Evolutionary conservation across 1,140 invertebrate genomes (phyloP).

Genomic region (Apis laboriosa): DNA sequence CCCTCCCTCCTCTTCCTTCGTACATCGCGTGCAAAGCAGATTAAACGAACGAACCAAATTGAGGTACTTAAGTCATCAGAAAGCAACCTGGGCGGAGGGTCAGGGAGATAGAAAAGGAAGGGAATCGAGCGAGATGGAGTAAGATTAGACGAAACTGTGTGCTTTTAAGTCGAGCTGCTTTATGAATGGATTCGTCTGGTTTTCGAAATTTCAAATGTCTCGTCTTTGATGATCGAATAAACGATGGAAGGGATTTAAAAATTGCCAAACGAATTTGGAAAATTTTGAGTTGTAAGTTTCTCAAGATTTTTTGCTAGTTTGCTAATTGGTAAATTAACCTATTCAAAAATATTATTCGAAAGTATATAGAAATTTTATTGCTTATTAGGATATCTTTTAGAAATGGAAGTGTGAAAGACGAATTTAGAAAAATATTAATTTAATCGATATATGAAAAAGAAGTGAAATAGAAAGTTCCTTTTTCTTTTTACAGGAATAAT

Average conservation of each 20-base stretch:
- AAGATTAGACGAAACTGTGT: slow-evolving; percentile 62
- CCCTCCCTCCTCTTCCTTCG: slow-evolving; percentile 6
- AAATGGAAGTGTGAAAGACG: too few species aligned
- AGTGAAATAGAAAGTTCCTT: too few species aligned
- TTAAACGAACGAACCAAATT: slow-evolving; percentile 75
- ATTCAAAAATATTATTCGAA: too few species aligned
- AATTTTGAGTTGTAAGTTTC: not conserved
- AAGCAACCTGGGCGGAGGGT: slow-evolving; percentile 35
- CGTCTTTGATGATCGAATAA: slow-evolving; percentile 33
- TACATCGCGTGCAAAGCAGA: slow-evolving; percentile 59
- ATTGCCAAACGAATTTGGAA: slow-evolving; percentile 11
- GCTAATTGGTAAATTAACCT: too few species aligned
- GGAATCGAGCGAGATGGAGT: slow-evolving; percentile 40
- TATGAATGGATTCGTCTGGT: slow-evolving; percentile 54
- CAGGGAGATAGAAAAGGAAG: slow-evolving; percentile 11
- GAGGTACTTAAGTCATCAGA: slow-evolving; percentile 72
- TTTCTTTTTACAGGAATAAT: too few species aligned
- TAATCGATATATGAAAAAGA: too few species aligned
- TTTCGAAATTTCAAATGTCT: slow-evolving; percentile 47
- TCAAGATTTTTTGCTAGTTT: not conserved
- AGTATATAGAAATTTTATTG: too few species aligned
- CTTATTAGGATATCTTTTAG: too few species aligned
- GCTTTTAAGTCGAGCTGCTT: slow-evolving; percentile 47
- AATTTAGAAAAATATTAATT: too few species aligned
- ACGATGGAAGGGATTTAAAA: slow-evolving; percentile 18